Conservation (phyloP, 2,888 invertebrate genomes). For the Dasypogon diadema region DNA sequence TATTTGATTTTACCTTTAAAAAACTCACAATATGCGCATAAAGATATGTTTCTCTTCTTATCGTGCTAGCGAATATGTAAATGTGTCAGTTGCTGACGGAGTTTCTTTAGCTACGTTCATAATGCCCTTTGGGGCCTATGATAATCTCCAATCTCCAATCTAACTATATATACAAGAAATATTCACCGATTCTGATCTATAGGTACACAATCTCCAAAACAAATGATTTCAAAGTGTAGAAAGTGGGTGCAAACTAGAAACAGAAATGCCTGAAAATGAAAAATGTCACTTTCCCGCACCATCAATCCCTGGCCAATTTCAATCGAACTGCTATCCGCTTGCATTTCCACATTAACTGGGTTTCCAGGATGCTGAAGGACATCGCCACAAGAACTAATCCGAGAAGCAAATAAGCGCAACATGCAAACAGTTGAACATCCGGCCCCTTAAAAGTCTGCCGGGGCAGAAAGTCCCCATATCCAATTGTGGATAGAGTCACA, state of each 20-base stretch:
- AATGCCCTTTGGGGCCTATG: constrained; percentile 7
- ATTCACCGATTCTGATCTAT: not conserved
- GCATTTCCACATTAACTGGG: constrained; percentile 81
- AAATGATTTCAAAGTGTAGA: not conserved
- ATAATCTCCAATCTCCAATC: constrained; percentile 4
- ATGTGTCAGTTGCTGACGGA: constrained; percentile 26
- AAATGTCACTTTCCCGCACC: constrained; percentile 24
- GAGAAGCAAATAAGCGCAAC: constrained; percentile 82
- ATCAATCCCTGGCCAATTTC: constrained; percentile 75
- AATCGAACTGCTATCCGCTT: constrained; percentile 78
- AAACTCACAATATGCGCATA: constrained; percentile 48
- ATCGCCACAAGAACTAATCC: constrained; percentile 86
- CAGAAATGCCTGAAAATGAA: not conserved
- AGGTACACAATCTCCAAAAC: not conserved
- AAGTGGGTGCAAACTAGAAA: constrained; percentile 5
- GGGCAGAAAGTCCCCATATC: constrained; percentile 83
- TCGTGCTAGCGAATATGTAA: constrained; percentile 28
- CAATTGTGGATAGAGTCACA: constrained; percentile 85
- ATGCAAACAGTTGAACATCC: constrained; percentile 79
- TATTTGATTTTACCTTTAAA: constrained; percentile 40
- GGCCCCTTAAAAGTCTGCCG: constrained; percentile 67
- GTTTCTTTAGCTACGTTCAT: constrained; percentile 23
- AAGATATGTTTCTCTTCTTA: constrained; percentile 49
- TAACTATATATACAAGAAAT: constrained; percentile 28
- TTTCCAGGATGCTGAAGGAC: constrained; percentile 87